Conservation (phyloP, 2,113 vertebrate genomes). For the Tringa solitaria region DNA sequence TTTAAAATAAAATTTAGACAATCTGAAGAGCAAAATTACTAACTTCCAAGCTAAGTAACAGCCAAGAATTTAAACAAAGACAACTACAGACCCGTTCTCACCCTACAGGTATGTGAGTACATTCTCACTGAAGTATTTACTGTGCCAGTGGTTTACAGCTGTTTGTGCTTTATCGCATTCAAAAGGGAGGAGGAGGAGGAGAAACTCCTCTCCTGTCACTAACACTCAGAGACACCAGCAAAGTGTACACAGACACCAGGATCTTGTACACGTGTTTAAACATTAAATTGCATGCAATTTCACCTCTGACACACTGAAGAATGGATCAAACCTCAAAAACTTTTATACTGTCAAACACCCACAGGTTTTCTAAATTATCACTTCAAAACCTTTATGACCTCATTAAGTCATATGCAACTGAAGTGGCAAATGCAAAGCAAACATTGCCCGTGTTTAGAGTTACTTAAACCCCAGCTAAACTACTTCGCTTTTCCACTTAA, state of each 20-base stretch:
- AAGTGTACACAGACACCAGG: not conserved
- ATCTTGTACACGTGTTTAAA: accelerated
- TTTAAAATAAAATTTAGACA: slow-evolving; percentile 37
- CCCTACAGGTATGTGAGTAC: accelerated
- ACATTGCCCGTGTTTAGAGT: not conserved
- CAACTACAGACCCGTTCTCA: not conserved
- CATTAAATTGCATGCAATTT: not conserved
- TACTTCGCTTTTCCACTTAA: not conserved
- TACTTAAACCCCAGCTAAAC: not conserved
- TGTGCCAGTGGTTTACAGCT: not conserved
- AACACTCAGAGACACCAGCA: not conserved
- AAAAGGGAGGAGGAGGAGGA: not conserved
- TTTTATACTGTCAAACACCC: not conserved
- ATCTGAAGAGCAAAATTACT: not conserved
- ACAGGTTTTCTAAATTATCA: not conserved
- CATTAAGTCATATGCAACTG: not conserved
- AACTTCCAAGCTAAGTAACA: not conserved
- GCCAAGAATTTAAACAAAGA: not conserved
- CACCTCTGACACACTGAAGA: not conserved
- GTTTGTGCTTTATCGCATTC: not conserved
- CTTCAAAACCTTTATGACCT: not conserved
- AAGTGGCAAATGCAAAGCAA: not conserved
- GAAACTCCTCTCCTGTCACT: not conserved
- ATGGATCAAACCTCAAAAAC: not conserved
- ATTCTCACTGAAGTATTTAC: not conserved